These are phyloP conservation scores for Catharus bicknelli DNA, from an alignment of 2,113 vertebrate species.

Conservation along the genomic window DNA sequence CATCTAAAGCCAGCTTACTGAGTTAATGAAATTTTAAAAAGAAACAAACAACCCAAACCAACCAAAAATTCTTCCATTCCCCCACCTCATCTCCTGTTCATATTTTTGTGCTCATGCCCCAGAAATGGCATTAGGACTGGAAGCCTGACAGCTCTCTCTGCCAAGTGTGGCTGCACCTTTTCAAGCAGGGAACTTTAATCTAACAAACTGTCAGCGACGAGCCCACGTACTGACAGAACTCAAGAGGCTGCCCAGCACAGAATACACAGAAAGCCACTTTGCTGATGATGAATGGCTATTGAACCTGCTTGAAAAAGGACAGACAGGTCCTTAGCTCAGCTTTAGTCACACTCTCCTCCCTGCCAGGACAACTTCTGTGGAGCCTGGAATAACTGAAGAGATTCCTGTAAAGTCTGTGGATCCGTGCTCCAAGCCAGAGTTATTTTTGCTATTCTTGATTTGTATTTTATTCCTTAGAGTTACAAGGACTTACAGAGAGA, in stretches of 20 bases:
- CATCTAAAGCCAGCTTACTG: neutral
- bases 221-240: neutral
- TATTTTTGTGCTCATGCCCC: neutral
- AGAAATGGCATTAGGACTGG: constrained; percentile 15
- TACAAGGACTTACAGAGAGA: neutral
- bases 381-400: neutral
- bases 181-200: neutral
- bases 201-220: neutral
- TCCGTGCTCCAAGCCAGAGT: neutral
- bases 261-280: constrained; percentile 1
- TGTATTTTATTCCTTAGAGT: neutral
- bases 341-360: neutral
- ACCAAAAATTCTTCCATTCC: neutral
- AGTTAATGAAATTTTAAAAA: neutral
- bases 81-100: neutral
- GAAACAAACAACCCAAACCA: neutral
- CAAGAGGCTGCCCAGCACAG: neutral
- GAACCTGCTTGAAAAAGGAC: constrained; percentile 10
- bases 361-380: neutral
- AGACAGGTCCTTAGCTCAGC: neutral
- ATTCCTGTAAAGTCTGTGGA: neutral
- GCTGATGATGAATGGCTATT: constrained; percentile 10
- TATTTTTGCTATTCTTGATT: neutral
- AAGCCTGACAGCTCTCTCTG: constrained; percentile 32
- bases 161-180: constrained; percentile 27